Evolutionary conservation across 2,888 invertebrate genomes (phyloP), one percentile per base, ranked within the genome.

Genomic region (Actias luna): DNA sequence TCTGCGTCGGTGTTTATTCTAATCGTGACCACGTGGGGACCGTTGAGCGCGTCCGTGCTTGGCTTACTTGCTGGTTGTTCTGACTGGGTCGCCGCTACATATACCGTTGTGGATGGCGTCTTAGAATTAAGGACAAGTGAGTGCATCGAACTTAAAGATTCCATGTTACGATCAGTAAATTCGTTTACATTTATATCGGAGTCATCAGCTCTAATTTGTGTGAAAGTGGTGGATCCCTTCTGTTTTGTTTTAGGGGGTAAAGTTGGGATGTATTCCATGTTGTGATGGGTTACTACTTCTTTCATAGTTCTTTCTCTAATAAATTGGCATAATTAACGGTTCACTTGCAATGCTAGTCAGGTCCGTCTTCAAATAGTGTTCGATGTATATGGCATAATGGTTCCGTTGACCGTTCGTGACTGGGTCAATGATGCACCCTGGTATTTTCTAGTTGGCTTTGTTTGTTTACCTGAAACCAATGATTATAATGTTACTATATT

Each of bases 1-100:
- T 93, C 92, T 42, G 92, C 84, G 69, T 94, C 93, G 18, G 95
- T 94, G 83, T 94, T 95, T 83, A 96, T 95, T 81, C 94, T 93
- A 79, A 95, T 95, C 73, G 95, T 95, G 69, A 95, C 95, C 75
- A 95, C 95, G 88, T 95, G 95, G 73, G 91, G 92, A 67, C 88
- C 92, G 84, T 85, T 88, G 74, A 82, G 78, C 73, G 86, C 87
- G 89, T 90, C 91, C 85, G 88, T 73, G 79, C 83, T 79, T 80
- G 85, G 84, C 82, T 90, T 87, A 82, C 77, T 87, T 86, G 81
- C 86, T 77, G 89, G 83, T 85, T 87, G 86, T 69, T 92, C 91
- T 87, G 92, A 84, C 85, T 89, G 89, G 78, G 87, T 88, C 81
- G 91, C 87, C 90, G 93, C 91, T 84, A 93, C 80, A 79, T 91